phyloP scores from a whole-genome alignment of 2,888 invertebrate genomes.

The Drosophila meridionalis region DNA sequence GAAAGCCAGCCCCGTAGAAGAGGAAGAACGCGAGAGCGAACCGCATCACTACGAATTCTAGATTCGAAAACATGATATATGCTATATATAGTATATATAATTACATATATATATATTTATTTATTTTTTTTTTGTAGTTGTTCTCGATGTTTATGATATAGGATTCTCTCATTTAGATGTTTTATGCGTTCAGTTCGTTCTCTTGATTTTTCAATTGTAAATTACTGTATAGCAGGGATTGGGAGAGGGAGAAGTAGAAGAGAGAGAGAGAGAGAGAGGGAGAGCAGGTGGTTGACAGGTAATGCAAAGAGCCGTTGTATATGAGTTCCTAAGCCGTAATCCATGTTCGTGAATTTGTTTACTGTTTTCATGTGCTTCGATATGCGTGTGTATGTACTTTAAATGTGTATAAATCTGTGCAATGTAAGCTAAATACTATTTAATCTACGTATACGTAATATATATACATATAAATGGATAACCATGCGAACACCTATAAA shows the following conservation, averaged over 20 bases:
- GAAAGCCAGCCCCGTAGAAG: neutral
- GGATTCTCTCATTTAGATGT: neutral
- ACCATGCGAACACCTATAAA: conserved; percentile 49
- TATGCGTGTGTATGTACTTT: conserved; percentile 75
- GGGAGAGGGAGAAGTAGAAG: neutral
- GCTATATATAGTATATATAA: conserved; percentile 25
- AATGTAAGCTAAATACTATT: conserved; percentile 66
- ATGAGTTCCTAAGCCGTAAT: conserved; percentile 78
- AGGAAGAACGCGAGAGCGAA: neutral
- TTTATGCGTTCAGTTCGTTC: neutral
- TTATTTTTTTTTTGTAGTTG: conserved; percentile 31
- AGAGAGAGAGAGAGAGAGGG: neutral
- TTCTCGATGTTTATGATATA: conserved; percentile 50
- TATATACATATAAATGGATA: conserved; percentile 29
- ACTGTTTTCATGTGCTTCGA: conserved; percentile 78
- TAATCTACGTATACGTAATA: conserved; percentile 41
- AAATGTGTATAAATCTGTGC: conserved; percentile 77
- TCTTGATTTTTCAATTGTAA: conserved; percentile 29
- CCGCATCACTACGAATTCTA: conserved; percentile 24
- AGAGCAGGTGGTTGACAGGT: neutral
- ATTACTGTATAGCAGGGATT: conserved; percentile 27
- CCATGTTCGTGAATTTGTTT: conserved; percentile 81
- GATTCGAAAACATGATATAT: conserved; percentile 38
- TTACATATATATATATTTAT: neutral
- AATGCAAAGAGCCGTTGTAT: conserved; percentile 70